Percentiles rank a stretch among this genome's conserved stretches.
phyloP scores from a whole-genome alignment of 2,797 vertebrate genomes.

The Tiaroga cobitis region DNA sequence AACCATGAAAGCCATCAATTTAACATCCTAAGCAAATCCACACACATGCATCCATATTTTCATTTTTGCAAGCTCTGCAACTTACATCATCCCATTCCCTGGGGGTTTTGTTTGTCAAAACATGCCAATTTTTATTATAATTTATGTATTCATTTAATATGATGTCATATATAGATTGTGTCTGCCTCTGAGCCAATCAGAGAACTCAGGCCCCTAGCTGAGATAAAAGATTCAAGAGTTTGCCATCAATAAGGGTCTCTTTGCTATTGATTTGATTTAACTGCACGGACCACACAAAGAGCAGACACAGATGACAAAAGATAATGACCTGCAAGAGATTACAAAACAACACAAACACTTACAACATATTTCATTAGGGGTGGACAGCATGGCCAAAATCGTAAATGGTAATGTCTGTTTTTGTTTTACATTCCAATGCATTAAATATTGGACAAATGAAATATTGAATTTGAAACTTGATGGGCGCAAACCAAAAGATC shows the following conservation, averaged over 20 bases:
- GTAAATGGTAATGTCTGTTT: slow-evolving; percentile 21
- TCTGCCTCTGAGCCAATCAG: slow-evolving; percentile 52
- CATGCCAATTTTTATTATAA: slow-evolving; percentile 67
- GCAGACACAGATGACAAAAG: slow-evolving; percentile 39
- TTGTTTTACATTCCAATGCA: slow-evolving; percentile 15
- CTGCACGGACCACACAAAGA: slow-evolving; percentile 57
- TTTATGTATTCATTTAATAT: slow-evolving; percentile 80
- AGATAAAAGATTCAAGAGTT: slow-evolving; percentile 58
- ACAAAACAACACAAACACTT: background rate
- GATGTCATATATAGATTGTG: slow-evolving; percentile 79
- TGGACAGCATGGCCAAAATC: slow-evolving; percentile 14
- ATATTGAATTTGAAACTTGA: background rate
- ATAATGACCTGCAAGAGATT: slow-evolving; percentile 17
- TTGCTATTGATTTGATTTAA: slow-evolving; percentile 66
- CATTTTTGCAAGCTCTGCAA: slow-evolving; percentile 49
- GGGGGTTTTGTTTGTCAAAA: slow-evolving; percentile 63
- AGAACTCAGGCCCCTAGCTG: slow-evolving; percentile 74
- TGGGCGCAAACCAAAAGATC: background rate
- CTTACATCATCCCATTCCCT: slow-evolving; percentile 40
- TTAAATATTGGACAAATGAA: background rate
- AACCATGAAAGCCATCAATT: slow-evolving; percentile 18
- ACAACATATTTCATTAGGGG: slow-evolving; percentile 10
- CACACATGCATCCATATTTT: slow-evolving; percentile 26
- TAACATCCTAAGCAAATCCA: background rate
- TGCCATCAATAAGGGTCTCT: slow-evolving; percentile 31